Conservation (phyloP, 1,140 invertebrate genomes). For the Chelonus insularis region DNA sequence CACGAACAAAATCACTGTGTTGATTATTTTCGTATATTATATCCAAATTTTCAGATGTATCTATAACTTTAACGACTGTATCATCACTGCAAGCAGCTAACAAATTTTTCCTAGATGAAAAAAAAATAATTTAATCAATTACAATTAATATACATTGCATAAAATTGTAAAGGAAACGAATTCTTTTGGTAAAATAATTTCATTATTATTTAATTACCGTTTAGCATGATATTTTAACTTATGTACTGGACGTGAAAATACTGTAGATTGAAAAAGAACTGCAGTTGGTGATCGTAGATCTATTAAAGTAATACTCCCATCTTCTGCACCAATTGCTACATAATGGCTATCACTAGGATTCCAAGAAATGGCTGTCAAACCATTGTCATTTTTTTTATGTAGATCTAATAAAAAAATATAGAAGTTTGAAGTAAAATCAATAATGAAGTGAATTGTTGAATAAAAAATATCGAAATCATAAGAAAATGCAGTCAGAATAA, state of each 20-base stretch:
- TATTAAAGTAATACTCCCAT: constrained; percentile 42
- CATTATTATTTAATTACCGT: constrained; percentile 34
- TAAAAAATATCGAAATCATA: no score
- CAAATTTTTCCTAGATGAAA: constrained; percentile 38
- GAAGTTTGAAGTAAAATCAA: no score
- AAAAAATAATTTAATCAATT: no score
- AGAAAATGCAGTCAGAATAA: no score
- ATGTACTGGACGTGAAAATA: constrained; percentile 41
- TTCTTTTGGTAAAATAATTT: constrained; percentile 8
- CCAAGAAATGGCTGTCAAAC: constrained; percentile 45
- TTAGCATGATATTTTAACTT: constrained; percentile 45
- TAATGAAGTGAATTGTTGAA: no score
- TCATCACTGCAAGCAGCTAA: constrained; percentile 50
- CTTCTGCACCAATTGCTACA: constrained; percentile 42
- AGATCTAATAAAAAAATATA: constrained; percentile 45
- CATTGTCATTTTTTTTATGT: constrained; percentile 33
- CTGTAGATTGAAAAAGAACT: constrained; percentile 22
- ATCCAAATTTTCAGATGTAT: constrained; percentile 34
- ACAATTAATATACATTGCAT: no score
- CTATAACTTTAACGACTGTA: constrained; percentile 43
- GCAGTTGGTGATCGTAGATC: constrained; percentile 41
- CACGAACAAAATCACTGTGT: constrained; percentile 52
- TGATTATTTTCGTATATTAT: constrained; percentile 38
- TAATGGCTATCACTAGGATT: constrained; percentile 39
- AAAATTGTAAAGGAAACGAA: constrained; percentile 3